phyloP scores from a whole-genome alignment of 2,888 invertebrate species.

The Drosophila paranaensis region DNA sequence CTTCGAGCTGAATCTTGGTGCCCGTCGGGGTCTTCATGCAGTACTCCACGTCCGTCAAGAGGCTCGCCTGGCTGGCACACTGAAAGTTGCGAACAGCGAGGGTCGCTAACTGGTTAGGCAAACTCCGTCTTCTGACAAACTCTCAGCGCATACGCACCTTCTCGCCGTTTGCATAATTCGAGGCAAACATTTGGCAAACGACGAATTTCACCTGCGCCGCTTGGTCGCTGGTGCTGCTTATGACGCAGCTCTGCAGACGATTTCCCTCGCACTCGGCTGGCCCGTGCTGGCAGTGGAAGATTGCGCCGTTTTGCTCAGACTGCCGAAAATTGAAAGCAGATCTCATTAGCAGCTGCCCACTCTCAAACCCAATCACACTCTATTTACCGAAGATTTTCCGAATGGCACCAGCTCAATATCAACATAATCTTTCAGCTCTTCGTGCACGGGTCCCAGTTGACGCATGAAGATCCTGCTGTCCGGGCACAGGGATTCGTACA shows the following conservation, averaged over 20 bases:
- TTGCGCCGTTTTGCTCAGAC: constrained; percentile 82
- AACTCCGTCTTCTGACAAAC: constrained; percentile 36
- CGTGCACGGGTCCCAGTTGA: constrained; percentile 86
- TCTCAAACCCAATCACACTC: background rate
- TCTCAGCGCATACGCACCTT: constrained; percentile 50
- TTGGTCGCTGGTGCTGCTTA: constrained; percentile 84
- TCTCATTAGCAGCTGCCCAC: background rate
- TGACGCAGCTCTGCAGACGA: constrained; percentile 87
- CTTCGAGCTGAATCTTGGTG: constrained; percentile 85
- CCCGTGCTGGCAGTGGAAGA: constrained; percentile 88
- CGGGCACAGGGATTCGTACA: constrained; percentile 88
- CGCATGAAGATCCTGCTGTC: constrained; percentile 87
- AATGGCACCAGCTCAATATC: constrained; percentile 87
- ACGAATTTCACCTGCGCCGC: constrained; percentile 85
- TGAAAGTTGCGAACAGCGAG: constrained; percentile 50
- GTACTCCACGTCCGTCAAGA: constrained; percentile 82
- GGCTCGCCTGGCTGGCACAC: constrained; percentile 84
- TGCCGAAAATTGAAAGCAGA: constrained; percentile 26
- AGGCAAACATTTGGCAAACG: constrained; percentile 86
- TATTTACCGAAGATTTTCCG: constrained; percentile 87
- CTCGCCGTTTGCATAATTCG: constrained; percentile 83
- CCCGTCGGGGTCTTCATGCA: constrained; percentile 85
- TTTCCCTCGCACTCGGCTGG: constrained; percentile 88
- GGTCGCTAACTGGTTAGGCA: constrained; percentile 40
- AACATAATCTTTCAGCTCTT: constrained; percentile 85